Evolutionary conservation across 1,140 invertebrate species (phyloP), one percentile per base, ranked within the genome.

Genomic region (Bombus balteatus): DNA sequence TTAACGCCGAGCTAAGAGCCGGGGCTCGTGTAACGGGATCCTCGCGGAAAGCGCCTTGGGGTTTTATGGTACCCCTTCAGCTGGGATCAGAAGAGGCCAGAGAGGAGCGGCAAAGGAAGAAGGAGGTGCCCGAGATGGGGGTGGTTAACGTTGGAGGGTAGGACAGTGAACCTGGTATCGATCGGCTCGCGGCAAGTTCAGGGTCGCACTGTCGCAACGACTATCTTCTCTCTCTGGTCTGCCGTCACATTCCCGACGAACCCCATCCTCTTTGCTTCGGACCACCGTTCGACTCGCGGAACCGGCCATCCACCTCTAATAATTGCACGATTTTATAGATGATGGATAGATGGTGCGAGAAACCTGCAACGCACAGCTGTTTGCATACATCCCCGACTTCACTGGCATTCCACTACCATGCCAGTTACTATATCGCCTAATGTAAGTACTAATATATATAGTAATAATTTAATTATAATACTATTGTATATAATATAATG

Each of bases 131-230:
- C 85, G 83, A 72, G 87, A 89, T 87, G 88, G 86, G 85, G 81
- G 76, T 83, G 90, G 88, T 89, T 88, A 77, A 81, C 71, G 74
- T 87, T 76, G 86, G 83, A 90, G 85, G 85, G 88, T 73, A 93
- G 92, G 92, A 88, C 93, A 93, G 89, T 94, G 93, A 94, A 94
- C 93, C 91, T 92, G 87, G 85, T 92, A 94, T 94, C 94, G 94
- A 94, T 93, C 94, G 90, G 71, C 82, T 89, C 88, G 86, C 82
- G 81, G 93, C 93, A 94, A 94, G 94, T 94, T 94, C 93, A 94
- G 92, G 94, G 94, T 94, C 94, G 93, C 92, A 92, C 81, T 90
- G 92, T 92, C 90, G 91, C 91, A 90, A 88, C 88, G 86, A 22
- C 90, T 92, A 77, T 84, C 75, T 83, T 87, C 86, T 81, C 78